Evolutionary conservation across 2,113 vertebrate genomes (phyloP).

Genomic region (Bujurquina vittata): DNA sequence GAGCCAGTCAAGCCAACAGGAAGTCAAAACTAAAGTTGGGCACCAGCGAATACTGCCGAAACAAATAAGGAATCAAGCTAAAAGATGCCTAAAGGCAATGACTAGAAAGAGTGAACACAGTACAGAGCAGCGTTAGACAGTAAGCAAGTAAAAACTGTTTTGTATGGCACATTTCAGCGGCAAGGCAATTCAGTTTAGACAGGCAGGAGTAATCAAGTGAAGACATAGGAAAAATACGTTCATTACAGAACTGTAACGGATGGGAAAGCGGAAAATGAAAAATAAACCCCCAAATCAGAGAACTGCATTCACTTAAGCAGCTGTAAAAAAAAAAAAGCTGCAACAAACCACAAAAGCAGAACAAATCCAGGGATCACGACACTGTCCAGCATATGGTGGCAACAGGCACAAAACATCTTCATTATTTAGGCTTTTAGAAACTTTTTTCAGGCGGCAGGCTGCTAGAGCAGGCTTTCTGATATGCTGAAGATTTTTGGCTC

Average conservation of each 20-base stretch:
- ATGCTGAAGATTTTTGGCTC: neutral
- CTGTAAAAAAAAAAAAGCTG: neutral
- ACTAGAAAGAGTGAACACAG: neutral
- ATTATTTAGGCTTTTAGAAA: neutral
- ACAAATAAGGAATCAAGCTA: neutral
- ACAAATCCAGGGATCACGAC: neutral
- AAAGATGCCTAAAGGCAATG: neutral
- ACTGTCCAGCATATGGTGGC: neutral
- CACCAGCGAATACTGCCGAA: neutral
- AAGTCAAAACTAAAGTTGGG: neutral
- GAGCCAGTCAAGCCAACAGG: neutral
- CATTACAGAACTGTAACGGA: neutral
- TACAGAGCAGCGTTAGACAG: neutral
- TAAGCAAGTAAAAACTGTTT: no score
- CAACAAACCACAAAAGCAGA: no score
- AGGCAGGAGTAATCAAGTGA: neutral
- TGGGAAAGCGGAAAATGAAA: neutral
- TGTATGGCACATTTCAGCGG: no score
- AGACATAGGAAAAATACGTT: neutral
- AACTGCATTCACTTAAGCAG: neutral
- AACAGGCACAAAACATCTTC: accelerated
- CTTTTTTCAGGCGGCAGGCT: neutral
- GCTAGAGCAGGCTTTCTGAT: neutral
- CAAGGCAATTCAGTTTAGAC: no score
- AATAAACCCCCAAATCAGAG: neutral